Percentiles rank a stretch among this genome's conserved stretches.
Conservation (phyloP, 2,113 vertebrate genomes). For the Marcusenius ussheri region DNA sequence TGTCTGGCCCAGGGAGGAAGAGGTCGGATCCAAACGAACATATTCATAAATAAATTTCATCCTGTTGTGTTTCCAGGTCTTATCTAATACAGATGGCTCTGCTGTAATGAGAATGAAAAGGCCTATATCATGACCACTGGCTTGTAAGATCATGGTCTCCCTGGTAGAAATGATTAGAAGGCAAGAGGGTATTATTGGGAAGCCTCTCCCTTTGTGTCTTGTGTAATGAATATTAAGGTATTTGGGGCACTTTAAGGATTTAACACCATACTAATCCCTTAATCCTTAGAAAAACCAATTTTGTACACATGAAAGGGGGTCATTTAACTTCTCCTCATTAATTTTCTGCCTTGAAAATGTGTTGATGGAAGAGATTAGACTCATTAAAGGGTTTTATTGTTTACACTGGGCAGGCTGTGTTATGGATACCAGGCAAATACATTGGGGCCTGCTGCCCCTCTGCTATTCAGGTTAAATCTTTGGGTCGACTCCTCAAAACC, state of each 20-base stretch:
- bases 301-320: slow-evolving; percentile 74
- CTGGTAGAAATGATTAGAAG: slow-evolving; percentile 63
- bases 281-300: slow-evolving; percentile 94
- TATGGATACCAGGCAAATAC: slow-evolving; percentile 32
- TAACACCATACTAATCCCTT: slow-evolving; percentile 90
- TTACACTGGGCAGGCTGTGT: slow-evolving; percentile 44
- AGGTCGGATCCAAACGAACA: slow-evolving; percentile 16
- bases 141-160: slow-evolving; percentile 44
- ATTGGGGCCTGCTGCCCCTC: slow-evolving; percentile 15
- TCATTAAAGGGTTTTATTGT: slow-evolving; percentile 75
- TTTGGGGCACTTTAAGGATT: slow-evolving; percentile 91
- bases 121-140: slow-evolving; percentile 29
- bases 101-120: slow-evolving; percentile 54
- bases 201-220: slow-evolving; percentile 72
- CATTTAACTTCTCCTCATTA: slow-evolving; percentile 89
- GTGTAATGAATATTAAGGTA: slow-evolving; percentile 88
- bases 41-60: slow-evolving; percentile 23
- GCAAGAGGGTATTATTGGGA: slow-evolving; percentile 56
- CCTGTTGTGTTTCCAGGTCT: slow-evolving; percentile 27
- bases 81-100: slow-evolving; percentile 58
- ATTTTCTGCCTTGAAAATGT: slow-evolving; percentile 84
- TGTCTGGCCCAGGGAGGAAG: neutral
- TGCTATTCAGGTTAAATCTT: slow-evolving; percentile 31
- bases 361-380: slow-evolving; percentile 83
- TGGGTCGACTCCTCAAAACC: slow-evolving; percentile 17